Conservation (phyloP, 2,797 vertebrate genomes). For the Rhincodon typus region DNA sequence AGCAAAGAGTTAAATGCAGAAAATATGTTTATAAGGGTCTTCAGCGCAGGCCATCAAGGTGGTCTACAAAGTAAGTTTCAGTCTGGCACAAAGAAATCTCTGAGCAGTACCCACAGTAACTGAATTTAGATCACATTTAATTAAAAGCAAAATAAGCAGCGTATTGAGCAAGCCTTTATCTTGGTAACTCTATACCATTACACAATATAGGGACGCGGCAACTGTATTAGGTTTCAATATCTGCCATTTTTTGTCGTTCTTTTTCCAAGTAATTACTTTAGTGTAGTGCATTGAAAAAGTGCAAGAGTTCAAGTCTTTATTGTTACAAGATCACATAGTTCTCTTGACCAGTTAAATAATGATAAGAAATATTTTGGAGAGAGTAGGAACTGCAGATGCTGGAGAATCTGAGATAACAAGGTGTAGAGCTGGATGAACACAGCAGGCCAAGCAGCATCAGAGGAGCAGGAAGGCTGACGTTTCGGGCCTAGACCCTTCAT, state of each 20-base stretch:
- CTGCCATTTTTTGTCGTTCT: background rate
- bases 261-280: background rate
- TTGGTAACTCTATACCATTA: background rate
- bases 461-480: too few relatives aligned
- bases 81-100: background rate
- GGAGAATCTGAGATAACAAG: too few relatives aligned
- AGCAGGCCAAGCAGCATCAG: too few relatives aligned
- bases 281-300: background rate
- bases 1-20: background rate
- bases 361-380: background rate
- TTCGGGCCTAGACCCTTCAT: too few relatives aligned
- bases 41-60: background rate
- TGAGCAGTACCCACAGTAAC: background rate
- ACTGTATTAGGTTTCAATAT: background rate
- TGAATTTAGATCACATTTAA: background rate
- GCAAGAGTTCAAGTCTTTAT: background rate
- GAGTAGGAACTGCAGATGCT: too few relatives aligned
- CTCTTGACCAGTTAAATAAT: background rate
- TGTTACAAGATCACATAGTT: background rate
- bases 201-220: background rate
- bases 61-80: background rate
- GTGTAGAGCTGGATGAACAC: too few relatives aligned
- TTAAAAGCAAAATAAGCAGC: background rate
- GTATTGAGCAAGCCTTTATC: background rate
- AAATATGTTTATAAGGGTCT: background rate